phyloP scores from a whole-genome alignment of 1,140 invertebrate genomes.

The Drosophila carrolli region DNA sequence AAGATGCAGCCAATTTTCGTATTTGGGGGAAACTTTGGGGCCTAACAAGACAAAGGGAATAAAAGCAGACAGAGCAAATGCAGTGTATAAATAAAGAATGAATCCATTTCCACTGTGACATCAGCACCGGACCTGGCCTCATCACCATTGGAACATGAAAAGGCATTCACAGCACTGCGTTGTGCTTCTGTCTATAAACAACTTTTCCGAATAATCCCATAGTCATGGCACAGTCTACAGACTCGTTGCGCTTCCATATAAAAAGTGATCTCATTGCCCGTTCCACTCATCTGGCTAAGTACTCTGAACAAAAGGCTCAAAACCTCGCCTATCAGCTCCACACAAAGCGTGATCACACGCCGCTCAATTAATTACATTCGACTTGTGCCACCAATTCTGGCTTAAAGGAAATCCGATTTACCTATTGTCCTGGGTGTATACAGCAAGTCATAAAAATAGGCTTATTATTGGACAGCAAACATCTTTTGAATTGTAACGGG shows the following conservation, averaged over 20 bases:
- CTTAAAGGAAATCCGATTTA: constrained; percentile 27
- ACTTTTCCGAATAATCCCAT: constrained; percentile 44
- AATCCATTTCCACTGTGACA: constrained; percentile 77
- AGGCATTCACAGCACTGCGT: constrained; percentile 37
- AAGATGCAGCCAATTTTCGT: constrained; percentile 30
- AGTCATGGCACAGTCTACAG: constrained; percentile 1
- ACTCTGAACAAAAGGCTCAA: constrained; percentile 21
- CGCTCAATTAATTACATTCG: constrained; percentile 27
- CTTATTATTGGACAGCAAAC: neutral
- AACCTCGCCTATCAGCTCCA: constrained; percentile 26
- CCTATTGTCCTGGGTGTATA: constrained; percentile 4
- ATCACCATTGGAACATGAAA: constrained; percentile 32
- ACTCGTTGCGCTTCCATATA: constrained; percentile 29
- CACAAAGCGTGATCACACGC: constrained; percentile 34
- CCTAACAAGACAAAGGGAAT: constrained; percentile 50
- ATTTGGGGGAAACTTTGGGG: constrained; percentile 20
- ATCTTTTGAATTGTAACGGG: neutral
- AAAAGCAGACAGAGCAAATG: constrained; percentile 49
- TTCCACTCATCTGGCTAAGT: constrained; percentile 29
- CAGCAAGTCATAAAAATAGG: neutral
- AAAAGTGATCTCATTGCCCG: constrained; percentile 40
- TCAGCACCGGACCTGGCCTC: constrained; percentile 62
- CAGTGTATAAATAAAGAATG: constrained; percentile 73
- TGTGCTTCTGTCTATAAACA: constrained; percentile 54
- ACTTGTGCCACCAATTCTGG: constrained; percentile 33